phyloP scores from a whole-genome alignment of 2,888 invertebrate genomes.

The Drosophila kuntzei region DNA sequence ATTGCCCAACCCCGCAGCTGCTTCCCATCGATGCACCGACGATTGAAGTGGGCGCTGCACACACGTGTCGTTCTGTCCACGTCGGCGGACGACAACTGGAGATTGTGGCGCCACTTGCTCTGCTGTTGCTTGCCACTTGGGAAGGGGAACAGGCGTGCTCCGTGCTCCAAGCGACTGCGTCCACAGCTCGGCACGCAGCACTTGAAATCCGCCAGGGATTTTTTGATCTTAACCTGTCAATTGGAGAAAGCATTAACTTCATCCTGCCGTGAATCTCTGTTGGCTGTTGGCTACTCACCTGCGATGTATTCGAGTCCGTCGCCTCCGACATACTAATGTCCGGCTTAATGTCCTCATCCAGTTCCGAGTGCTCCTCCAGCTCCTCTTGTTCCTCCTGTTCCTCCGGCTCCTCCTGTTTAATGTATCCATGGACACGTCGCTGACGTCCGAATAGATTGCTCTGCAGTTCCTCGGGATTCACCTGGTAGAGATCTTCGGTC shows the following conservation, averaged over 20 bases:
- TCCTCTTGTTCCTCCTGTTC: conserved; percentile 17
- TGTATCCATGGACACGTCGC: conserved; percentile 37
- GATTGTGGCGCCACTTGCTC: conserved; percentile 80
- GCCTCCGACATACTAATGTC: conserved; percentile 28
- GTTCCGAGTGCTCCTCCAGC: conserved; percentile 49
- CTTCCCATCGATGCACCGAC: conserved; percentile 81
- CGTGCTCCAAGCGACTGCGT: conserved; percentile 76
- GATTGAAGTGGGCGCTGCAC: conserved; percentile 79
- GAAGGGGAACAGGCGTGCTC: conserved; percentile 74
- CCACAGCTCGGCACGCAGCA: conserved; percentile 73
- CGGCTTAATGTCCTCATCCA: conserved; percentile 41
- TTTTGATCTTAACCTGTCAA: conserved; percentile 67
- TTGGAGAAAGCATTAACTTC: too few species aligned
- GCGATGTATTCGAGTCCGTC: conserved; percentile 27
- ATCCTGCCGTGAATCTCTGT: background rate
- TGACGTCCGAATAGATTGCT: conserved; percentile 72
- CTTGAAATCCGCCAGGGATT: conserved; percentile 57
- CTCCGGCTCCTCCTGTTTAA: conserved; percentile 49
- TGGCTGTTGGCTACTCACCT: conserved; percentile 54
- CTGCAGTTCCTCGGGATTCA: conserved; percentile 75
- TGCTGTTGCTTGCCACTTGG: conserved; percentile 71
- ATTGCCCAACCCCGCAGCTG: conserved; percentile 76
- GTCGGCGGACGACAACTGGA: conserved; percentile 59
- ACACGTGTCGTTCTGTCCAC: conserved; percentile 60
- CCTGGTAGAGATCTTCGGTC: conserved; percentile 70